Evolutionary conservation across 1,140 invertebrate species (phyloP).

Genomic region (Heterodera schachtii): DNA sequence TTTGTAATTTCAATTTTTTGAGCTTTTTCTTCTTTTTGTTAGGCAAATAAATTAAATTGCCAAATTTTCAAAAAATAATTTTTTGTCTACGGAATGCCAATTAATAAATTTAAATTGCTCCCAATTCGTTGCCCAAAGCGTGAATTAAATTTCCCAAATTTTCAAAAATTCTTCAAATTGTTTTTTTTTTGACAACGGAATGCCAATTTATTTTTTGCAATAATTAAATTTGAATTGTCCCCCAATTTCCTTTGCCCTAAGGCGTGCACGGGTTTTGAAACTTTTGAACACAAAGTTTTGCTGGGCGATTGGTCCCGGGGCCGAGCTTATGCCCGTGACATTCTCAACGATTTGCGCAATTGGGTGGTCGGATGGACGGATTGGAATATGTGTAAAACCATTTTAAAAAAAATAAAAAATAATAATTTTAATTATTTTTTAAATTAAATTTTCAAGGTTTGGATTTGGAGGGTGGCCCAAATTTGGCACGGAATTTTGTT

Average conservation of each 20-base stretch:
- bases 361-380: slow-evolving; percentile 70
- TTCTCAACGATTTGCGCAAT: slow-evolving; percentile 68
- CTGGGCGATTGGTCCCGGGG: slow-evolving; percentile 41
- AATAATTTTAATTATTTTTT: slow-evolving; percentile 4
- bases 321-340: slow-evolving; percentile 66
- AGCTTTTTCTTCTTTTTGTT: no score
- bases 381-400: slow-evolving; percentile 76
- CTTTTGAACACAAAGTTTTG: slow-evolving; percentile 33
- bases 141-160: no score
- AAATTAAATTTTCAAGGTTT: not conserved
- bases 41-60: no score
- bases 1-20: no score
- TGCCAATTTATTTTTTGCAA: no score
- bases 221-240: no score
- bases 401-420: not conserved
- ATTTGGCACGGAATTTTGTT: slow-evolving; percentile 78
- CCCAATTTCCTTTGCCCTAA: not conserved
- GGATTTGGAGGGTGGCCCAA: slow-evolving; percentile 71
- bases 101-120: no score
- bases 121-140: no score
- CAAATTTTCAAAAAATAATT: no score
- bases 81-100: no score
- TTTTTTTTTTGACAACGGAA: no score
- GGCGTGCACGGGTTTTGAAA: slow-evolving; percentile 35
- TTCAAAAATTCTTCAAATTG: no score